phyloP scores from a whole-genome alignment of 2,888 invertebrate species.

The Atethmia centrago region DNA sequence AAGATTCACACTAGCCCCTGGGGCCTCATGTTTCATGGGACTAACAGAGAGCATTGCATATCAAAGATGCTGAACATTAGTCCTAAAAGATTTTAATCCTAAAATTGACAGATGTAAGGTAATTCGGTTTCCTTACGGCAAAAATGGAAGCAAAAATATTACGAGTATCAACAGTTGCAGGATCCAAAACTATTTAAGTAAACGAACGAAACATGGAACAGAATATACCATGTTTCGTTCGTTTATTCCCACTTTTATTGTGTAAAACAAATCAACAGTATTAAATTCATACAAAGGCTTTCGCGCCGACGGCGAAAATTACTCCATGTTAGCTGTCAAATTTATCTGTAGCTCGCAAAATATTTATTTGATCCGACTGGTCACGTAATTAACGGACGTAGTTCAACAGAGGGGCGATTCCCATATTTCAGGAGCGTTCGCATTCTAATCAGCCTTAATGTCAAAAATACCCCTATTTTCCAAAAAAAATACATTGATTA shows the following conservation, averaged over 20 bases:
- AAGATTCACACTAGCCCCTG: no score
- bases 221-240: no score
- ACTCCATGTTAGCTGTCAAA: slow-evolving; percentile 61
- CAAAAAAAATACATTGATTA: no score
- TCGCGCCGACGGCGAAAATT: slow-evolving; percentile 34
- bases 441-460: background rate
- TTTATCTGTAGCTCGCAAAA: slow-evolving; percentile 54
- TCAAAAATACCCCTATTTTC: background rate
- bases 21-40: no score
- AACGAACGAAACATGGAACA: background rate
- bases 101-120: background rate
- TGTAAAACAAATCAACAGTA: slow-evolving; percentile 30
- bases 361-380: slow-evolving; percentile 58
- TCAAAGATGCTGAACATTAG: no score
- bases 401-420: background rate
- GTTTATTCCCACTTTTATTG: slow-evolving; percentile 30
- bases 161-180: background rate
- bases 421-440: background rate
- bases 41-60: no score
- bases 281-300: slow-evolving; percentile 40
- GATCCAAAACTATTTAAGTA: background rate
- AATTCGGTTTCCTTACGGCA: background rate
- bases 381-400: slow-evolving; percentile 60
- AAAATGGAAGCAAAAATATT: background rate
- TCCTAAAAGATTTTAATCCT: background rate